Evolutionary conservation across 2,888 invertebrate genomes (phyloP).

Genomic region (Diarsia dahlii): DNA sequence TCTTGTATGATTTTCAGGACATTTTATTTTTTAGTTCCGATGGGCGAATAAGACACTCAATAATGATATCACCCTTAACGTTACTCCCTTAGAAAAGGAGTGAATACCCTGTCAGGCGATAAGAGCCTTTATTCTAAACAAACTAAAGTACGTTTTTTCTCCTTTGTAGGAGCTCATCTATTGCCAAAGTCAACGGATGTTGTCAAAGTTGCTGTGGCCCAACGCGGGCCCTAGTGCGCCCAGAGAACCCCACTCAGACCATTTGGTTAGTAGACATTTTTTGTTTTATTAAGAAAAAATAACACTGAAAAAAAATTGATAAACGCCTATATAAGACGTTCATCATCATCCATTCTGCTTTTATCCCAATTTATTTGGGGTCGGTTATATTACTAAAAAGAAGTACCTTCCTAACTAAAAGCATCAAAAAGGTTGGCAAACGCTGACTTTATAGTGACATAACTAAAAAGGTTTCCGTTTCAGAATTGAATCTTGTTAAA

Average conservation of each 20-base stretch:
- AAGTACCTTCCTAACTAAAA: neutral
- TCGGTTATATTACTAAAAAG: neutral
- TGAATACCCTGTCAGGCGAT: constrained; percentile 74
- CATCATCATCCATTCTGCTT: neutral
- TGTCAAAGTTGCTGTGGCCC: constrained; percentile 91
- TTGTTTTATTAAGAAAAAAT: constrained; percentile 77
- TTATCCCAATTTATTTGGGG: neutral
- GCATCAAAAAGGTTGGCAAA: neutral
- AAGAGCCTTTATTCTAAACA: constrained; percentile 80
- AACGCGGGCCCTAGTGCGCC: constrained; percentile 89
- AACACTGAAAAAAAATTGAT: neutral
- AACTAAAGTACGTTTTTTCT: constrained; percentile 89
- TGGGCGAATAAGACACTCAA: constrained; percentile 43
- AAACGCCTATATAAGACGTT: neutral
- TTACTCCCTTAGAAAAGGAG: constrained; percentile 52
- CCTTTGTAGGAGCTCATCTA: constrained; percentile 91
- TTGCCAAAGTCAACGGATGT: constrained; percentile 91
- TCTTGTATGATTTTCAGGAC: constrained; percentile 49
- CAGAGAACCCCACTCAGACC: constrained; percentile 90
- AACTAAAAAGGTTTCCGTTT: constrained; percentile 33
- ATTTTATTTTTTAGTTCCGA: constrained; percentile 24
- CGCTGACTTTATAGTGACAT: constrained; percentile 11
- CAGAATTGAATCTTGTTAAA: neutral
- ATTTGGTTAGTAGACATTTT: constrained; percentile 91
- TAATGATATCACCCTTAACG: constrained; percentile 22